phyloP scores from a whole-genome alignment of 2,113 vertebrate species.

The Tragelaphus buxtoni region DNA sequence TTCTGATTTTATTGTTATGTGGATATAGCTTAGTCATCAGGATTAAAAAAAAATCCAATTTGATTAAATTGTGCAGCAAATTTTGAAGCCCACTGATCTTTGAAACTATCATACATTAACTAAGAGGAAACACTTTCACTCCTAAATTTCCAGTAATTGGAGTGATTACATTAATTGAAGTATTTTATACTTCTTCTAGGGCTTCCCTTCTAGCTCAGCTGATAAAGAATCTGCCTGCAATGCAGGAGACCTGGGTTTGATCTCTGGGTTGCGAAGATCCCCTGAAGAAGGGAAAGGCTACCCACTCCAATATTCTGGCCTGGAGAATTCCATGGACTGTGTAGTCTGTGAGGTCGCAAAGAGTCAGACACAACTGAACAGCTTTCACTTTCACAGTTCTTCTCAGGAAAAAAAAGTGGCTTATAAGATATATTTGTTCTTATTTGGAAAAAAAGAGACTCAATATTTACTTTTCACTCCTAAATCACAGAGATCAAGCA shows the following conservation, averaged over 20 bases:
- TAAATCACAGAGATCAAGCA: neutral
- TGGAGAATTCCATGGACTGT: neutral
- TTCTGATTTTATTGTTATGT: neutral
- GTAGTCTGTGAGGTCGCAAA: neutral
- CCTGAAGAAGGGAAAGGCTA: neutral
- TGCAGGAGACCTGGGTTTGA: neutral
- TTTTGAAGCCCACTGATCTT: neutral
- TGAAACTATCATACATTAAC: neutral
- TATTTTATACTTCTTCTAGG: neutral
- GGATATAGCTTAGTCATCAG: neutral
- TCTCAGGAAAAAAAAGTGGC: neutral
- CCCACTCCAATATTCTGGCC: neutral
- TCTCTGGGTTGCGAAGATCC: neutral
- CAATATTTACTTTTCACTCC: neutral
- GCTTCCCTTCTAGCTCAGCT: neutral
- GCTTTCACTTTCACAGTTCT: neutral
- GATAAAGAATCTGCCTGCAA: neutral
- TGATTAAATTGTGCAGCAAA: constrained; percentile 1
- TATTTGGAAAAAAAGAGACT: neutral
- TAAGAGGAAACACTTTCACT: neutral
- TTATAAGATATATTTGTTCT: neutral
- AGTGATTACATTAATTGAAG: neutral
- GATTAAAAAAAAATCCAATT: neutral
- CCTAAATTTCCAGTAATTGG: neutral
- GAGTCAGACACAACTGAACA: neutral